Evolutionary conservation across 2,113 vertebrate genomes (phyloP), one percentile per base, ranked within the genome.

Genomic region (Amblyopsis rosae): DNA sequence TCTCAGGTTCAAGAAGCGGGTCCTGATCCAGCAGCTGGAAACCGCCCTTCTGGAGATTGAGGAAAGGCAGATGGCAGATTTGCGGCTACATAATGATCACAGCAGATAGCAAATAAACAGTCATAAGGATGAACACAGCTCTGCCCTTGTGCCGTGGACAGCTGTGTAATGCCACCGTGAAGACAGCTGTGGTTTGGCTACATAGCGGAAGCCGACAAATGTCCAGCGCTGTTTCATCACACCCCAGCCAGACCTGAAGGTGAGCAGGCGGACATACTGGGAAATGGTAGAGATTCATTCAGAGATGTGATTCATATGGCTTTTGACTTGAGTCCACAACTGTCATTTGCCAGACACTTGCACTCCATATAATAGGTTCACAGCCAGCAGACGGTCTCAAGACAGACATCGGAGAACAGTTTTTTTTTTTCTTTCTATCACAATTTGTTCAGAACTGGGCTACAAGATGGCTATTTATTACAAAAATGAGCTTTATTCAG

Each of bases 11-110:
- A 99, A 98, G 93, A 98, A 98, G 92, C 93, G 95, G 77, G 94
- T 98, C 17, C 93, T 99, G 94, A 98, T 99, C 92, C 96, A 98
- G 90, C 95, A 97, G 90, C 92, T 99, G 91, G 97, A 99, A 91
- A 91, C 86, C 67, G 88, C 92, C 78, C 93, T 99, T 66, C 89
- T 94, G 45, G 93, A 94, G 75, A 82, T 98, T 77, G 93, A 97
- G 77, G 91, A 91, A 73, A 88, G 77, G 73, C 89, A 90, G 71
- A 65, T 88, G 32, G 70, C 93, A 47, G 81, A 91, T 56, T 88
- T 90, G 78, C 91, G 81, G 54, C 85, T 95, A 84, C 92, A 91
- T 88, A 94, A 92, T 74, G 81, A 95, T 87, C 93, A 94, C 32
- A 92, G 88, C 77, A 95, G 92, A 92, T 96, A 93, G 94, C 93